A percentile compares a stretch with the other conserved stretches of the same genome.
phyloP scores from a whole-genome alignment of 2,888 invertebrate genomes.

The Caenorhabditis sp. region DNA sequence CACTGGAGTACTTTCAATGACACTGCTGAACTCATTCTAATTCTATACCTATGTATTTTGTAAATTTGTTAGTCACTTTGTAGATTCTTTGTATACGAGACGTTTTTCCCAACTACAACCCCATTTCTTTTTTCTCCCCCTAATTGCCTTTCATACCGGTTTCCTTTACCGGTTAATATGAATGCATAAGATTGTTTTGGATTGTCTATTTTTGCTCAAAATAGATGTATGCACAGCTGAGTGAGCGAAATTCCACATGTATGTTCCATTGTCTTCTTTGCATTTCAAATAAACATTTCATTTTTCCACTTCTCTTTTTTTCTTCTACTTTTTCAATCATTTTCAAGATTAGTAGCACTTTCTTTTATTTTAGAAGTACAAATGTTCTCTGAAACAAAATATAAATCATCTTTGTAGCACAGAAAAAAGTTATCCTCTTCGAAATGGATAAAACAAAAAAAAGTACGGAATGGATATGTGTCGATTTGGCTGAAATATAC shows the following conservation, averaged over 20 bases:
- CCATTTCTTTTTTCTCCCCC: background rate
- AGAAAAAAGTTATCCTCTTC: too few species aligned
- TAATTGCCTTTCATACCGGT: background rate
- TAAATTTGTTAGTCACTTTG: background rate
- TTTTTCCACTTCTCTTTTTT: background rate
- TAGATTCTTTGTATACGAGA: background rate
- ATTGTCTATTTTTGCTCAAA: background rate
- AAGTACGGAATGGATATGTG: too few species aligned
- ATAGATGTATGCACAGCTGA: background rate
- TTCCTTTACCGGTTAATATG: background rate
- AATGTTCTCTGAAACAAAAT: background rate
- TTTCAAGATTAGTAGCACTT: background rate
- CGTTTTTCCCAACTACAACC: background rate
- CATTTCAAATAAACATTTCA: constrained; percentile 2
- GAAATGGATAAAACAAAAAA: too few species aligned
- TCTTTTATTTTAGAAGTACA: background rate
- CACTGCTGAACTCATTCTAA: constrained; percentile 28
- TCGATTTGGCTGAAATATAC: too few species aligned
- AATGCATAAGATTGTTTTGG: background rate
- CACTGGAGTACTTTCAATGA: constrained; percentile 44
- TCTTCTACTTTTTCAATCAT: background rate
- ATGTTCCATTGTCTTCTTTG: background rate
- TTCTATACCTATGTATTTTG: background rate
- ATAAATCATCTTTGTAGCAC: background rate
- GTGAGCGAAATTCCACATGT: background rate